These are phyloP conservation scores for Clanis bilineata DNA, from an alignment of 2,888 invertebrate genomes.

Conservation along the genomic window DNA sequence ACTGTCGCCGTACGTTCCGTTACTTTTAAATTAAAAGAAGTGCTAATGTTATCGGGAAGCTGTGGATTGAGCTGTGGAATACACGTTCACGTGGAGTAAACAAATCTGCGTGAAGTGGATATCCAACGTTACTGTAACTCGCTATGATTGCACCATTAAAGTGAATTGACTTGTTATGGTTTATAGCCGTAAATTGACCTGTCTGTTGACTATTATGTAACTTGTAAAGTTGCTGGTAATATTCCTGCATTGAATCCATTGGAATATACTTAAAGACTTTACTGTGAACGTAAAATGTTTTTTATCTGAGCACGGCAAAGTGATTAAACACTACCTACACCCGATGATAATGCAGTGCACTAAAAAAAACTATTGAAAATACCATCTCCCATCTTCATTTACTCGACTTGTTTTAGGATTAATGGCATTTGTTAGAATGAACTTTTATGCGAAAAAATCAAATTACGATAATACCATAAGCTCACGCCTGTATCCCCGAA, in stretches of 20 bases:
- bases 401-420: too few species aligned
- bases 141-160: not conserved
- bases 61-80: not conserved
- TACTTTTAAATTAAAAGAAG: slow-evolving; percentile 9
- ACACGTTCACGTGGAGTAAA: not conserved
- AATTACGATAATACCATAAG: too few species aligned
- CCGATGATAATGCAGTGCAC: too few species aligned
- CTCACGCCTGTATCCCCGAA: too few species aligned
- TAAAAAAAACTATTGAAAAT: too few species aligned
- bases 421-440: too few species aligned
- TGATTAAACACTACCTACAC: too few species aligned
- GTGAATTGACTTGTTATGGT: not conserved
- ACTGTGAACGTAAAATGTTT: not conserved
- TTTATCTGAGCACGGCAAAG: too few species aligned
- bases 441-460: too few species aligned
- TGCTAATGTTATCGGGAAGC: not conserved
- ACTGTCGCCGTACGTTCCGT: slow-evolving; percentile 5
- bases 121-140: not conserved
- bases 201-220: not conserved
- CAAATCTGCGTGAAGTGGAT: not conserved
- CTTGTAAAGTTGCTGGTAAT: not conserved
- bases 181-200: not conserved
- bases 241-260: not conserved
- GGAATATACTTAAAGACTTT: not conserved
- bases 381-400: too few species aligned